Evolutionary conservation across 2,113 vertebrate species (phyloP).

Genomic region (Craseonycteris thonglongyai): DNA sequence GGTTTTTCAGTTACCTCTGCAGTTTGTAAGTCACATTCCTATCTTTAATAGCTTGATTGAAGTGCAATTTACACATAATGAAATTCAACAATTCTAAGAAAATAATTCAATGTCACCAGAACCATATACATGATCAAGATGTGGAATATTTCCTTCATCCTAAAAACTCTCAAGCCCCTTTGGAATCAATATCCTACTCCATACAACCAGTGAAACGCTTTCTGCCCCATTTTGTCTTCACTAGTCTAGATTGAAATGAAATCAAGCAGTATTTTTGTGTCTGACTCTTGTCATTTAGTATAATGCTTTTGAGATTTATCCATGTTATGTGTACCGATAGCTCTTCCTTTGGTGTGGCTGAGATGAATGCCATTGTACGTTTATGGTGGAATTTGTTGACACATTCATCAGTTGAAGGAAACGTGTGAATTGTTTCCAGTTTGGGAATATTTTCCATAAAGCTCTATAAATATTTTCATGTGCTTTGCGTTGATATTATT

Average conservation of each 20-base stretch:
- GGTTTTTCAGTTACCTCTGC: not conserved
- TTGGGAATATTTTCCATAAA: not conserved
- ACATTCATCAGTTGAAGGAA: not conserved
- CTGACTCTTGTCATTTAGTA: not conserved
- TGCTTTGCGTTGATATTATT: not conserved
- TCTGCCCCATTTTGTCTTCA: not conserved
- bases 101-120: not conserved
- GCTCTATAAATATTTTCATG: not conserved
- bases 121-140: not conserved
- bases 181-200: not conserved
- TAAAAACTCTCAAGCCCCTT: not conserved
- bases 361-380: not conserved
- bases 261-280: not conserved
- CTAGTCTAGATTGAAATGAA: not conserved
- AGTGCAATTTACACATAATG: not conserved
- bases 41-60: not conserved
- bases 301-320: not conserved
- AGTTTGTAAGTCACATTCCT: not conserved
- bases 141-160: not conserved
- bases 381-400: not conserved
- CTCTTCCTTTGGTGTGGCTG: not conserved
- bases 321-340: not conserved
- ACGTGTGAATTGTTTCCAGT: not conserved
- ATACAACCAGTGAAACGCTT: not conserved
- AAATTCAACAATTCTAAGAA: not conserved